These are phyloP conservation scores for Lordiphosa stackelbergi DNA, from an alignment of 1,140 invertebrate species.

Conservation along the genomic window DNA sequence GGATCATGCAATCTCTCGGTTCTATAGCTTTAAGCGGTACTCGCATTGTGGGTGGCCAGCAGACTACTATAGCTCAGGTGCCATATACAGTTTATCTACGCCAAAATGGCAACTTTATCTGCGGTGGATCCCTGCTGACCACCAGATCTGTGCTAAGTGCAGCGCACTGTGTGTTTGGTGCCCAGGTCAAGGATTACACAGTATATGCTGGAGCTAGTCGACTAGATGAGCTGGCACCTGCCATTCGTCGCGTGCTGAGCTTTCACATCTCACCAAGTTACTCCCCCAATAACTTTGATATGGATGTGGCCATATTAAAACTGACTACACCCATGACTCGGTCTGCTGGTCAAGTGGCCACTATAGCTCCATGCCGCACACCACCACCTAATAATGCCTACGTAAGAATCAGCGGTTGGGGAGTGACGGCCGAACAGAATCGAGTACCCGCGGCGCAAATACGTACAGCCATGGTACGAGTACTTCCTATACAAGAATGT, in stretches of 20 bases:
- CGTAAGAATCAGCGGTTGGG: slow-evolving; percentile 65
- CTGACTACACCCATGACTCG: slow-evolving; percentile 21
- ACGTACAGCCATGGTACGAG: slow-evolving; percentile 46
- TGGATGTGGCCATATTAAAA: slow-evolving; percentile 64
- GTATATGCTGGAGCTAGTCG: slow-evolving; percentile 59
- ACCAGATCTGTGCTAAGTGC: slow-evolving; percentile 56
- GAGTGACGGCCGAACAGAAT: slow-evolving; percentile 45
- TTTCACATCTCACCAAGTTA: slow-evolving; percentile 43
- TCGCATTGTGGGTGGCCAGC: slow-evolving; percentile 60
- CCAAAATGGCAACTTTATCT: slow-evolving; percentile 40
- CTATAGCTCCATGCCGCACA: slow-evolving; percentile 35
- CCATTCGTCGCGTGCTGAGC: slow-evolving; percentile 27
- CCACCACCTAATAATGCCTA: slow-evolving; percentile 41
- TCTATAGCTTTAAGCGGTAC: not conserved
- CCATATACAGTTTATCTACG: slow-evolving; percentile 63
- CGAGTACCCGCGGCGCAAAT: slow-evolving; percentile 50
- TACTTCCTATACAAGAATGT: slow-evolving; percentile 47
- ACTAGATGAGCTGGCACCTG: slow-evolving; percentile 31
- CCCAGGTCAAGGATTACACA: slow-evolving; percentile 32
- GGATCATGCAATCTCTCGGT: slow-evolving; percentile 2
- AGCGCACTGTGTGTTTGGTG: slow-evolving; percentile 56
- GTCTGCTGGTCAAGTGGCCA: slow-evolving; percentile 34
- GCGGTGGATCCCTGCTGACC: slow-evolving; percentile 59
- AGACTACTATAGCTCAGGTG: slow-evolving; percentile 45
- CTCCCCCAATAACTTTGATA: slow-evolving; percentile 49